Evolutionary conservation across 2,113 vertebrate genomes (phyloP), one percentile per base, ranked within the genome.

Genomic region (Erythrocercus mccallii): DNA sequence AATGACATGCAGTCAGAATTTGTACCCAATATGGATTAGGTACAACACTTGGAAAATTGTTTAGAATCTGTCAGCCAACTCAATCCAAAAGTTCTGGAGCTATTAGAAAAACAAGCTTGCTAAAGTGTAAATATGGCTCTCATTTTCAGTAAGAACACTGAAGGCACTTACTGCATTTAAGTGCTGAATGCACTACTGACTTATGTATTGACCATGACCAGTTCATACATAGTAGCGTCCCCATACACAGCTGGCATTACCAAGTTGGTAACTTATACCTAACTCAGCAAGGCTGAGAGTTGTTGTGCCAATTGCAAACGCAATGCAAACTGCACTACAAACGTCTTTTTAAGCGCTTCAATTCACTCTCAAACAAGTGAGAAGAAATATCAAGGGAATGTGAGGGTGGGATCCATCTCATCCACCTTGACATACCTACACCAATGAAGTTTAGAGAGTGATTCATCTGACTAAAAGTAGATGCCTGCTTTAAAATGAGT

Each of bases 391-490:
- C 87, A 42, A 88, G 69, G 80, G 82, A 88, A 71, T 60, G 40
- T 72, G 86, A 73, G 33, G 35, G 66, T 70, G 53, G 82, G 62
- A 96, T 93, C 68, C 19, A 88, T 92, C 79, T 90, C 79, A 70
- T 45, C 71, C 54, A 94, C 64, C 33, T 50, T 95, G 90, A 92
- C 56, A 27, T 66, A 88, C 4, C 76, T 85, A 54, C 58, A 81
- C 88, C 94, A 74, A 66, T 88, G 44, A 68, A 88, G 60, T 83
- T 79, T 37, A 81, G 51, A 81, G 72, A 78, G 82, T 77, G 72
- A 90, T 81, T 78, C 64, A 92, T 93, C 56, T 94, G 88, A 92
- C 88, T 53, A 88, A 86, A 92, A 80, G 88, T 66, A 92, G 94
- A 77, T 86, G 79, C 17, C 60, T 56, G 82, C 54, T 93, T 90